These are phyloP conservation scores for Cydia splendana DNA, from an alignment of 1,140 invertebrate genomes.

Conservation along the genomic window DNA sequence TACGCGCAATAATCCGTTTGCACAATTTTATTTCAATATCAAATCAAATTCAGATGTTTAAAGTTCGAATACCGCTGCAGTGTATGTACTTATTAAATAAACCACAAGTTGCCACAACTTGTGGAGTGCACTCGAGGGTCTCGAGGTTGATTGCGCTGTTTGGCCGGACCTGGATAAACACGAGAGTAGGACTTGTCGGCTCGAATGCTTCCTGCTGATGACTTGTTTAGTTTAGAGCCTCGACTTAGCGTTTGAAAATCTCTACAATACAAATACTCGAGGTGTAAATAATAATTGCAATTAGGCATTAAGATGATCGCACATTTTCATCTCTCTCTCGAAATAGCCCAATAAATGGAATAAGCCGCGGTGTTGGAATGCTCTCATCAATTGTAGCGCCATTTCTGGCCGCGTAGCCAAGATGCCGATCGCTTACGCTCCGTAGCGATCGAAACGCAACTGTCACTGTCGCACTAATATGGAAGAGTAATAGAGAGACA, in stretches of 20 bases:
- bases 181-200: not conserved
- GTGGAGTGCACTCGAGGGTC: not conserved
- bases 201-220: not conserved
- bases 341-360: not conserved
- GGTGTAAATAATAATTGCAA: not conserved
- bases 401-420: conserved; percentile 31
- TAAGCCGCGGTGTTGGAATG: conserved; percentile 38
- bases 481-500: too few species aligned
- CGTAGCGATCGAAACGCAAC: too few species aligned
- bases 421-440: too few species aligned
- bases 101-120: not conserved
- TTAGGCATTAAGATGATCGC: too few species aligned
- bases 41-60: too few species aligned
- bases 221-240: not conserved
- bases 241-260: not conserved
- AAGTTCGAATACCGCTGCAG: too few species aligned
- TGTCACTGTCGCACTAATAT: too few species aligned
- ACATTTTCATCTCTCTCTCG: too few species aligned
- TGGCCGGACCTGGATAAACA: conserved; percentile 14
- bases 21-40: too few species aligned
- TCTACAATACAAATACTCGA: not conserved
- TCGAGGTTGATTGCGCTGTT: conserved; percentile 6
- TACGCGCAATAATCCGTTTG: too few species aligned
- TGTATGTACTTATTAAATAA: too few species aligned
- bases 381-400: conserved; percentile 50